Base-by-base conservation (phyloP, 1,140 invertebrate genomes). In the Galleria mellonella region DNA sequence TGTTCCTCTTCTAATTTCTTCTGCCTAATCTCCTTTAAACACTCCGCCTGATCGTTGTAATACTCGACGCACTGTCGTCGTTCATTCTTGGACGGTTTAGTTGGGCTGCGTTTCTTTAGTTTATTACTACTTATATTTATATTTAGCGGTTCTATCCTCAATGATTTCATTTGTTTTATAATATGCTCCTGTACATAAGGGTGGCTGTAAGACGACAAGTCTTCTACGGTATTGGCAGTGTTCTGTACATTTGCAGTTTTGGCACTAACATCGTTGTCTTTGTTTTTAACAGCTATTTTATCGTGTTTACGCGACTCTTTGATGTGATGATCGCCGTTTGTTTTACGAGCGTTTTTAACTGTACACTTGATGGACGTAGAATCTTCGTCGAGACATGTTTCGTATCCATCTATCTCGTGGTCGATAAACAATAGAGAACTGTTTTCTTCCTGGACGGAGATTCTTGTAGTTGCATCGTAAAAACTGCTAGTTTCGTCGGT, bases 21-120 rank as follows among this genome's bases (percentile, higher is more conserved):
- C 35, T 73, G 69, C 29, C 73, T 51, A 46, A 84, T 87, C 47
- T 87, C 86, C 54, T 86, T 81, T 17, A 87, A 66, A 32, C 84
- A 87, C 53, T 87, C 86, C 17, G 73, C 86, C 69, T 87, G 82
- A 32, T 87, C 86, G 56, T 87, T 87, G 56, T 87, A 87, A 51
- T 87, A 87, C 62, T 87, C 86, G 15, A 87, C 63, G 50, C 75
- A 82, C 54, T 66, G 59, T 32, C 50, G 45, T 4, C 72, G 66
- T 39, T 79, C 72, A 28, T 44, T 70, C 42, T 77, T 82, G 55
- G 73, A 75, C 59, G 68, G 63, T 43, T 81, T 79, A 0, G 62
- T 77, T 6, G 82, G 76, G 57, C 78, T 81, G 41, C 64, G 62
- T 51, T 74, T 75, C 35, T 64, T 75, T 10, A 42, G 43, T 56